Evolutionary conservation across 2,113 vertebrate genomes (phyloP).

Genomic region (Trematomus loennbergii): DNA sequence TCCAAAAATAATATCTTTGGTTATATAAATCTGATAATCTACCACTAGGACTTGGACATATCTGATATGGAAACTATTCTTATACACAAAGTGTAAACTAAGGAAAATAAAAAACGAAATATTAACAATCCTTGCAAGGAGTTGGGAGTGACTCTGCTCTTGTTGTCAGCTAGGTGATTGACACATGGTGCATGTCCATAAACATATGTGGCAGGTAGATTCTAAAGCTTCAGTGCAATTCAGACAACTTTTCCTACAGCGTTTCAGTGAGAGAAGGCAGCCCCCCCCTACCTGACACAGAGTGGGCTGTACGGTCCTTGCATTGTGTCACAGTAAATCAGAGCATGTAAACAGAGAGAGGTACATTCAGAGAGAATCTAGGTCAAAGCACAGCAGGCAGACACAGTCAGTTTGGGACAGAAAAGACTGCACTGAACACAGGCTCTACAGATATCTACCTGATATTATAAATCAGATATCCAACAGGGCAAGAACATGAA

Average conservation of each 20-base stretch:
- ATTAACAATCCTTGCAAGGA: no score
- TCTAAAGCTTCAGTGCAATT: constrained; percentile 78
- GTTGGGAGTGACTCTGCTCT: no score
- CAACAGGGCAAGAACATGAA: neutral
- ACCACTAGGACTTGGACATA: constrained; percentile 9
- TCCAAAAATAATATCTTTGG: constrained; percentile 29
- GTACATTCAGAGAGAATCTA: constrained; percentile 53
- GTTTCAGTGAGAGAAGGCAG: constrained; percentile 48
- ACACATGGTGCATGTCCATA: no score
- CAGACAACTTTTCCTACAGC: constrained; percentile 64
- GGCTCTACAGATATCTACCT: constrained; percentile 9
- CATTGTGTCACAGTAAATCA: constrained; percentile 32
- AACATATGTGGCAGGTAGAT: constrained; percentile 23
- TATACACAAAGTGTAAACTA: constrained; percentile 66
- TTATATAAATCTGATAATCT: constrained; percentile 42
- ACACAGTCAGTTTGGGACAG: constrained; percentile 22
- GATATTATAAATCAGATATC: neutral
- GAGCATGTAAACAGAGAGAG: constrained; percentile 70
- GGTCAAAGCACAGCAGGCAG: constrained; percentile 68
- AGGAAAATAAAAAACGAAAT: constrained; percentile 21
- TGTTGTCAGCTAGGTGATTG: no score
- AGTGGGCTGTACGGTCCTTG: constrained; percentile 37
- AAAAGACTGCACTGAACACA: constrained; percentile 42
- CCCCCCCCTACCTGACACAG: constrained; percentile 35
- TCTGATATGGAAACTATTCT: constrained; percentile 18